Evolutionary conservation across 2,113 vertebrate species (phyloP), one percentile per base, ranked within the genome.

Genomic region (Plecturocebus donacophilus): DNA sequence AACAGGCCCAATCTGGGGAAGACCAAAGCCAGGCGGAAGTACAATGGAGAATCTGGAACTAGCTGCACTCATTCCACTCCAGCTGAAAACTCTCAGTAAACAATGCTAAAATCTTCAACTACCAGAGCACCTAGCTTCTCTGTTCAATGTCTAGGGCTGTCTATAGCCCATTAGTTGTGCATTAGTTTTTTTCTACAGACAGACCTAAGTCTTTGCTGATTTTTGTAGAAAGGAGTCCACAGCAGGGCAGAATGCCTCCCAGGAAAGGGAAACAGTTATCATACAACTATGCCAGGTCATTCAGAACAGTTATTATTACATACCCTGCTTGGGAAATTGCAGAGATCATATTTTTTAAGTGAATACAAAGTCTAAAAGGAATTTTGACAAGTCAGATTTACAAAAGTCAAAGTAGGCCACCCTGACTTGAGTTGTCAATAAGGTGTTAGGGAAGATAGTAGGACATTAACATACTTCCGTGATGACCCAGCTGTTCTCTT

Each of bases 391-490:
- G 96, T 97, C 64, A 47, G 52, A 94, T 92, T 96, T 91, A 84
- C 66, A 52, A 80, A 87, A 98, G 91, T 97, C 97, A 95, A 97
- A 98, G 86, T 90, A 98, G 97, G 97, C 96, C 97, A 98, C 92
- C 1, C 38, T 98, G 97, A 93, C 94, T 98, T 76, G 92, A 90
- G 94, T 98, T 98, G 97, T 98, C 98, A 98, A 77, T 98, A 97
- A 98, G 93, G 98, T 97, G 98, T 97, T 93, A 97, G 71, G 66
- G 88, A 82, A 96, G 97, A 95, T 64, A 97, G 95, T 77, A 81
- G 96, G 94, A 98, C 97, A 98, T 97, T 97, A 98, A 97, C 98
- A 98, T 97, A 94, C 97, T 98, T 98, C 97, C 98, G 97, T 86
- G 87, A 95, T 98, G 97, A 98, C 98, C 98, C 97, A 98, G 97